phyloP scores from a whole-genome alignment of 23 tunicate species.

The Aplidium turbinatum region DNA sequence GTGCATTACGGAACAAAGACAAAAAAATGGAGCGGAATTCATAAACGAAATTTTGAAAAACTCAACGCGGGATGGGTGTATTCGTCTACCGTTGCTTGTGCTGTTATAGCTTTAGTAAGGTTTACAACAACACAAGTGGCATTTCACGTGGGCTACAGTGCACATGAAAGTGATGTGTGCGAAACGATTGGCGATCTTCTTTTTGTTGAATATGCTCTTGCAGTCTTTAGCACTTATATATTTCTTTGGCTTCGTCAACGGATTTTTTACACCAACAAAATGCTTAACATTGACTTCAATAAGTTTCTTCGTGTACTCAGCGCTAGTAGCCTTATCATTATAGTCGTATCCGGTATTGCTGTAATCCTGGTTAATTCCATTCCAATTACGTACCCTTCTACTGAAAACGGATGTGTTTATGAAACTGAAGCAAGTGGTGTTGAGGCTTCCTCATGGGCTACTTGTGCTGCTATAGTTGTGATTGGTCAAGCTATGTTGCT shows the following conservation, averaged over 20 bases:
- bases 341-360: conserved; percentile 13
- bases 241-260: conserved; percentile 37
- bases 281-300: conserved; percentile 17
- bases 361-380: conserved; percentile 10
- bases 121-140: conserved; percentile 19
- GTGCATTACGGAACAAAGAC: conserved; percentile 26
- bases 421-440: background rate
- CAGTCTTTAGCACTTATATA: conserved; percentile 8
- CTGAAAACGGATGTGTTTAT: conserved; percentile 2
- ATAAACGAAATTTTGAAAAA: conserved; percentile 21
- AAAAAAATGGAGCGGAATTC: conserved; percentile 18
- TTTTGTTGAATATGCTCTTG: conserved; percentile 26
- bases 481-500: conserved; percentile 21
- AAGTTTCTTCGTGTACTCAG: conserved; percentile 14
- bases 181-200: conserved; percentile 8
- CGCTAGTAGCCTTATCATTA: conserved; percentile 3
- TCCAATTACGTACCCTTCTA: conserved; percentile 13
- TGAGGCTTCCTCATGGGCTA: conserved; percentile 23
- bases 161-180: background rate
- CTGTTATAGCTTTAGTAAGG: conserved; percentile 17
- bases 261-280: conserved; percentile 29
- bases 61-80: conserved; percentile 26
- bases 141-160: conserved; percentile 2
- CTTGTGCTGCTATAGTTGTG: conserved; percentile 18
- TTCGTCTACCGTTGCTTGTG: conserved; percentile 13